These are phyloP conservation scores for Callosobruchus maculatus DNA, from an alignment of 2,888 invertebrate species.

Conservation along the genomic window DNA sequence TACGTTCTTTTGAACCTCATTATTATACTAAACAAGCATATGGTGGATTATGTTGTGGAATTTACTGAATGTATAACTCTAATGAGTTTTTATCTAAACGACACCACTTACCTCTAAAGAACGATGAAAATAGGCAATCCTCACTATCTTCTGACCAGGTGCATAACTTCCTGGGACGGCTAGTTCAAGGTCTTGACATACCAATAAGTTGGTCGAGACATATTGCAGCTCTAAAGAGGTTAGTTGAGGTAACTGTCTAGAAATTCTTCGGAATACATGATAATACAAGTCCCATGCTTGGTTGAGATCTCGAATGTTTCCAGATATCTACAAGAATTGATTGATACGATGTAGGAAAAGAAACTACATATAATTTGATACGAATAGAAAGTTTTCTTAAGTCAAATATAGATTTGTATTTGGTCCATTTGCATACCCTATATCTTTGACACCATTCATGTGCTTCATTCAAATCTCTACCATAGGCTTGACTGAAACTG, in stretches of 20 bases:
- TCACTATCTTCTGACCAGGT: conserved; percentile 84
- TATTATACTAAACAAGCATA: too few species aligned
- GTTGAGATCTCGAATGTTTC: conserved; percentile 86
- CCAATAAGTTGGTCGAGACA: conserved; percentile 87
- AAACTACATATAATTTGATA: too few species aligned
- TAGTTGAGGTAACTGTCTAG: conserved; percentile 88
- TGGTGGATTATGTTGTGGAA: too few species aligned
- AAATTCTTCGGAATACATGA: conserved; percentile 95
- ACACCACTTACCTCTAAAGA: conserved; percentile 69
- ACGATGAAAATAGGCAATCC: conserved; percentile 87
- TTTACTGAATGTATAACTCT: too few species aligned
- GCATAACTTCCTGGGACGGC: conserved; percentile 98
- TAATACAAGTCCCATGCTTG: conserved; percentile 99
- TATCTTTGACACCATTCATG: conserved; percentile 94
- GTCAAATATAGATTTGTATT: too few species aligned
- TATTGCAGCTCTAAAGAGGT: conserved; percentile 91
- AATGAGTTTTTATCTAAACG: background rate
- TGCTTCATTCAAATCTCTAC: conserved; percentile 89
- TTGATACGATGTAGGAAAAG: background rate
- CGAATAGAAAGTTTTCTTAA: too few species aligned
- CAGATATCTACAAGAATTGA: conserved; percentile 60
- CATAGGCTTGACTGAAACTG: conserved; percentile 95
- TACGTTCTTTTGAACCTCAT: too few species aligned
- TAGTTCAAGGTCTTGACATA: conserved; percentile 88
- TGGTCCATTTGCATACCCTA: conserved; percentile 47